Base-by-base conservation (phyloP, 2,888 invertebrate genomes). In the Drosophila colorata region DNA sequence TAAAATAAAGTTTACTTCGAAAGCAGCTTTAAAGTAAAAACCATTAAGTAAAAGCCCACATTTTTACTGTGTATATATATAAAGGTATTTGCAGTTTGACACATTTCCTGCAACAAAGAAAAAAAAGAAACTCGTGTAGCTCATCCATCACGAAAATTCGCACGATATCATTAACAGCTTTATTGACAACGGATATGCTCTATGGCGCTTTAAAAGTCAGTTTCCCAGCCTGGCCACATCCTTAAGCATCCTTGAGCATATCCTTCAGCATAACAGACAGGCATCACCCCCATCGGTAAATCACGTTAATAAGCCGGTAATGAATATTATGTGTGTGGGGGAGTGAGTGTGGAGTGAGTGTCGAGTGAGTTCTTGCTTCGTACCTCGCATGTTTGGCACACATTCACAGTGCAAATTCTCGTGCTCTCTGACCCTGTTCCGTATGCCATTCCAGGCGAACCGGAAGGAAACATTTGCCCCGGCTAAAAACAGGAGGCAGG, bases 301-400 rank as follows among this genome's bases (percentile, higher is more conserved):
- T 86, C 86, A 86, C 86, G 78, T 70, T 86, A 86, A 86, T 86
- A 86, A 85, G 83, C 83, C 74, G 69, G 88, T 83, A 83, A 87
- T 83, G 88, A 83, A 77, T 79, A 79, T 81, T 75, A 81, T 80
- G 79, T 66, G 78, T 61, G 37, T 57, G 65, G 48, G 63, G 31
- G 47, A 47, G 49, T 13, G 31, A 31, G 4, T 31, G 9, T 9
- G 9, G 25, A 28, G 25, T 28, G 25, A 61, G 37, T 57, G 65
- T 41, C 53, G 28, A 25, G 57, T 46, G 48, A 23, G 43, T 46
- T 35, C 48, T 38, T 11, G 0, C 11, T n/a, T 20, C 41, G 28
- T 41, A 51, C 37, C 49, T 87, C 79, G 85, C 85, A 88, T 85
- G 85, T 81, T 85, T 85, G 85, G 87, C 87, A 80, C 88, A 85